Percentiles rank a stretch among this genome's conserved stretches.
These are phyloP conservation scores for Drosophila pandora DNA, from an alignment of 1,140 invertebrate species.

Conservation along the genomic window DNA sequence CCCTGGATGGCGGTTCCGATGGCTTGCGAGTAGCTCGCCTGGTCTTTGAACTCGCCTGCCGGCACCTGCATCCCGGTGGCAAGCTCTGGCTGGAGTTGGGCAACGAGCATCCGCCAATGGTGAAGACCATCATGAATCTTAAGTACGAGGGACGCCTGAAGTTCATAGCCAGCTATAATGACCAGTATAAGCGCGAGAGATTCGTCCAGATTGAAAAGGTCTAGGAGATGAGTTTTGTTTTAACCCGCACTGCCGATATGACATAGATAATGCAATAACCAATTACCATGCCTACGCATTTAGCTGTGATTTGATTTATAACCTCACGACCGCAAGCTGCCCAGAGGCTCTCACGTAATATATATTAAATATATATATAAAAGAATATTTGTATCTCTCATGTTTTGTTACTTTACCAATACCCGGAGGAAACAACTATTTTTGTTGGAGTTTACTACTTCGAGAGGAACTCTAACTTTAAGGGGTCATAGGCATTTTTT, in stretches of 20 bases:
- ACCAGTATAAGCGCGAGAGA: slow-evolving; percentile 86
- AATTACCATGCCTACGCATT: slow-evolving; percentile 55
- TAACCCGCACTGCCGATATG: slow-evolving; percentile 11
- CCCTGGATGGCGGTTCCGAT: slow-evolving; percentile 87
- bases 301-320: slow-evolving; percentile 64
- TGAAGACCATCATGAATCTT: slow-evolving; percentile 84
- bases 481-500: no score
- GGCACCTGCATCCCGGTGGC: slow-evolving; percentile 84
- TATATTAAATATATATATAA: slow-evolving; percentile 35
- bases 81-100: slow-evolving; percentile 86
- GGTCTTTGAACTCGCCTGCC: slow-evolving; percentile 85
- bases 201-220: slow-evolving; percentile 86
- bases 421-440: no score
- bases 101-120: slow-evolving; percentile 85
- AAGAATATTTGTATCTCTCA: slow-evolving; percentile 6
- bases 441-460: background rate
- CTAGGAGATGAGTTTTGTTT: slow-evolving; percentile 31
- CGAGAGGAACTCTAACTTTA: no score
- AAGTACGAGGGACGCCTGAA: slow-evolving; percentile 83
- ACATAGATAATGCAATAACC: slow-evolving; percentile 61
- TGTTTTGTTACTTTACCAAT: no score
- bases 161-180: slow-evolving; percentile 84
- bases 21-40: slow-evolving; percentile 86
- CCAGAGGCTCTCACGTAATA: slow-evolving; percentile 45
- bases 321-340: slow-evolving; percentile 37